Percentiles rank a stretch among this genome's conserved stretches.
phyloP scores from a whole-genome alignment of 2,888 invertebrate species.

The Aporophyla nigra region DNA sequence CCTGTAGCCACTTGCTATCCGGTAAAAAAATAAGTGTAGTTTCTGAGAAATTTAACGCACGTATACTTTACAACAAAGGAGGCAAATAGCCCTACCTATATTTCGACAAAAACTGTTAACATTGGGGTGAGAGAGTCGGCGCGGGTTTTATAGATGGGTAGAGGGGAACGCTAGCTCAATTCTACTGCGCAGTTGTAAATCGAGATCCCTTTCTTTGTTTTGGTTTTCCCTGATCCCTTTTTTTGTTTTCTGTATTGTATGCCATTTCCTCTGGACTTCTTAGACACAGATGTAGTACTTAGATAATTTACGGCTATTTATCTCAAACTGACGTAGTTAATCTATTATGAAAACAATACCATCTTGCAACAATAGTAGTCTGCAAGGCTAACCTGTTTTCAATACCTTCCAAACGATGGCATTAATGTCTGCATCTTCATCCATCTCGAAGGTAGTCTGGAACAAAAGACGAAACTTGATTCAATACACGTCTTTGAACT shows the following conservation, averaged over 20 bases:
- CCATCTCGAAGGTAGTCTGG: conserved; percentile 70
- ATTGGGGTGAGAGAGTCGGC: conserved; percentile 49
- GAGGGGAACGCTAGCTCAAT: conserved; percentile 45
- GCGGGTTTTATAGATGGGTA: conserved; percentile 37
- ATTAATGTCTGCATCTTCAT: conserved; percentile 71
- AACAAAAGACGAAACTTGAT: conserved; percentile 65
- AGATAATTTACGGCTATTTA: conserved; percentile 14
- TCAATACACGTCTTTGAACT: conserved; percentile 29
- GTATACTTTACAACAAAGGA: conserved; percentile 27
- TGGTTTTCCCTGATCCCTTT: conserved; percentile 61
- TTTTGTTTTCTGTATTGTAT: conserved; percentile 60
- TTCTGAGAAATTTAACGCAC: conserved; percentile 54
- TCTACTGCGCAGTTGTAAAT: conserved; percentile 60
- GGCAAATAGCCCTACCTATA: conserved; percentile 20
- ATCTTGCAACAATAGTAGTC: conserved; percentile 29
- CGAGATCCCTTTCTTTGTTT: conserved; percentile 66
- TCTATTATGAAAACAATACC: conserved; percentile 36
- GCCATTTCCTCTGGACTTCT: conserved; percentile 4
- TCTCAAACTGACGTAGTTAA: conserved; percentile 18
- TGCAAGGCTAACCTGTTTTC: conserved; percentile 68
- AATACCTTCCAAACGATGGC: conserved; percentile 70
- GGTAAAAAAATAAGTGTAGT: conserved; percentile 45
- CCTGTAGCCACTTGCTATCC: conserved; percentile 30
- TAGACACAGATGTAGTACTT: conserved; percentile 12
- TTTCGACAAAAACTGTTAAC: conserved; percentile 38